Conservation (phyloP, 2,888 invertebrate genomes). For the Leptopterna dolabrata region DNA sequence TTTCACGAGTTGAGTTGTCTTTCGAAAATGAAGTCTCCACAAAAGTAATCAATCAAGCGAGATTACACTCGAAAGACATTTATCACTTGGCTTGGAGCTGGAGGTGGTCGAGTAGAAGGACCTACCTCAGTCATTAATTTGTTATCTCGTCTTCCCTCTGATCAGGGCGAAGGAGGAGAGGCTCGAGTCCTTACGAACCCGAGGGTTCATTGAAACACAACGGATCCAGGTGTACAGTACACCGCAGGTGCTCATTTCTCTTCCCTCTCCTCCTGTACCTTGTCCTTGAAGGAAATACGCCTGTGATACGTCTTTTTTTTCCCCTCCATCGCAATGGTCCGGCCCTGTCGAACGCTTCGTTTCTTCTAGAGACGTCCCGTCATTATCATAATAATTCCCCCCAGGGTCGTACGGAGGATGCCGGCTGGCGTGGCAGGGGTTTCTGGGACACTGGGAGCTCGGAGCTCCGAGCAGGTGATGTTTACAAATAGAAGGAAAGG, state of each 20-base stretch:
- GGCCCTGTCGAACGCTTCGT: neutral
- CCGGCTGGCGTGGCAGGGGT: neutral
- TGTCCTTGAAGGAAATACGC: neutral
- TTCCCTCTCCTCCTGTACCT: neutral
- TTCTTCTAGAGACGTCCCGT: neutral
- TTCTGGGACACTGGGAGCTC: neutral
- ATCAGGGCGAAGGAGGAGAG: neutral
- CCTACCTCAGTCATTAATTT: no score
- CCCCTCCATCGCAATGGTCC: neutral
- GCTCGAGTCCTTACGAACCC: neutral
- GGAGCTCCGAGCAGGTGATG: neutral
- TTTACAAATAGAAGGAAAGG: neutral
- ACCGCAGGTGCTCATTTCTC: neutral
- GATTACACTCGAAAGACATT: no score
- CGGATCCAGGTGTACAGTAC: constrained; percentile 2
- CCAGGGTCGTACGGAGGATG: neutral
- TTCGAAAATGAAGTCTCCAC: no score
- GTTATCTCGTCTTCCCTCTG: neutral
- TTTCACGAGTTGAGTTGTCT: no score
- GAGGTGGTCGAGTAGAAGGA: no score
- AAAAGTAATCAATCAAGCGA: no score
- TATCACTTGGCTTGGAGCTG: no score
- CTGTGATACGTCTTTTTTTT: neutral
- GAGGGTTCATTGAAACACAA: neutral
- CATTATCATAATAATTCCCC: neutral